Percentiles rank a stretch among this genome's conserved stretches.
phyloP scores from a whole-genome alignment of 2,797 vertebrate genomes.

The Arrhamphus sclerolepis region DNA sequence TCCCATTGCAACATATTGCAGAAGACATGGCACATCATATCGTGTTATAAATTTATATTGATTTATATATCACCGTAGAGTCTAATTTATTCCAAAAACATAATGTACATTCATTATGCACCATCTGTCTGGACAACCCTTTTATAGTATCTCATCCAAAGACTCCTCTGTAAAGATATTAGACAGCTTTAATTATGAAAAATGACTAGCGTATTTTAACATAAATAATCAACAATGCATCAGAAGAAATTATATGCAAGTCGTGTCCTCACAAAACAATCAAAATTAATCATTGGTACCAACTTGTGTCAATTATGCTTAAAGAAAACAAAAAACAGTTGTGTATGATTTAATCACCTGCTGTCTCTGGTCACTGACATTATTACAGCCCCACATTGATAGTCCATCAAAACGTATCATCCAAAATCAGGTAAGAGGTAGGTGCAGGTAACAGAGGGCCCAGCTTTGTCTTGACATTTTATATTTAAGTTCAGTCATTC shows the following conservation, averaged over 20 bases:
- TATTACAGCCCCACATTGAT: slow-evolving; percentile 10
- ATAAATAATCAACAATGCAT: too few relatives aligned
- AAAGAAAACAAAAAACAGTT: too few relatives aligned
- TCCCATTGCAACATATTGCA: slow-evolving; percentile 47
- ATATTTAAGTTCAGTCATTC: slow-evolving; percentile 29
- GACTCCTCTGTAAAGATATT: neutral
- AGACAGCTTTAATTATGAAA: slow-evolving; percentile 14
- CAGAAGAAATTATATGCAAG: too few relatives aligned
- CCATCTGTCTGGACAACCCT: neutral
- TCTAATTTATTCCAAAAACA: slow-evolving; percentile 14
- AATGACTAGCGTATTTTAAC: neutral
- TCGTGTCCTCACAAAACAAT: too few relatives aligned
- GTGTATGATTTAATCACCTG: slow-evolving; percentile 8
- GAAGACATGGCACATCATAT: slow-evolving; percentile 17
- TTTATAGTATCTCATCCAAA: slow-evolving; percentile 7
- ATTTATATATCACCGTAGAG: slow-evolving; percentile 13
- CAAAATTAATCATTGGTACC: too few relatives aligned
- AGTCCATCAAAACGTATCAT: slow-evolving; percentile 3
- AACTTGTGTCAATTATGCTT: slow-evolving; percentile 5
- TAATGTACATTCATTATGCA: neutral
- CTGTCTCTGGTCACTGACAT: slow-evolving; percentile 17
- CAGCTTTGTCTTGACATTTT: neutral
- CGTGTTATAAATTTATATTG: slow-evolving; percentile 7
- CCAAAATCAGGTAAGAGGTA: neutral
- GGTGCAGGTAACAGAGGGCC: neutral